Conservation (phyloP, 2,888 invertebrate species). For the Scaptomyza caliginosa region DNA sequence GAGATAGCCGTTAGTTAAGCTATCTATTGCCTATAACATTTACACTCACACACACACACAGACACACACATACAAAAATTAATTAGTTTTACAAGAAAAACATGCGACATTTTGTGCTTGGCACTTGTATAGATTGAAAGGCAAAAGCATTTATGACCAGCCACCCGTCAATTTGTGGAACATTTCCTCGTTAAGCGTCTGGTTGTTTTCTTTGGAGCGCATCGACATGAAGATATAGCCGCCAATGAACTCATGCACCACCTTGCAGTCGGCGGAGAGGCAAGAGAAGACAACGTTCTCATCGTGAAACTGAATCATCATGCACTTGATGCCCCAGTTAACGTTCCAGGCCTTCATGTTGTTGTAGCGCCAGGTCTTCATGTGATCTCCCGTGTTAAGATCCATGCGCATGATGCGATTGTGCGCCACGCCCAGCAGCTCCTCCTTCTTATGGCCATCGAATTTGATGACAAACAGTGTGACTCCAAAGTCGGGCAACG, state of each 20-base stretch:
- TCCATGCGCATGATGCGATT: slow-evolving; percentile 98
- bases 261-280: slow-evolving; percentile 98
- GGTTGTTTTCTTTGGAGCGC: slow-evolving; percentile 98
- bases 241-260: slow-evolving; percentile 98
- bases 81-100: slow-evolving; percentile 35
- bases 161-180: slow-evolving; percentile 99
- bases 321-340: slow-evolving; percentile 99
- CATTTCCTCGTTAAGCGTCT: slow-evolving; percentile 96
- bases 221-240: slow-evolving; percentile 99
- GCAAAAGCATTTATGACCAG: slow-evolving; percentile 86
- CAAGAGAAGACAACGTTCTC: slow-evolving; percentile 98
- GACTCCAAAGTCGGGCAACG: slow-evolving; percentile 97
- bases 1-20: slow-evolving; percentile 1
- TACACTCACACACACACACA: slow-evolving; percentile 44
- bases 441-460: slow-evolving; percentile 93
- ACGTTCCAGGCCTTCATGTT: slow-evolving; percentile 99
- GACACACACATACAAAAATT: slow-evolving; percentile 26
- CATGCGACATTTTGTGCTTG: slow-evolving; percentile 74
- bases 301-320: slow-evolving; percentile 99
- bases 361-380: slow-evolving; percentile 98
- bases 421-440: slow-evolving; percentile 95
- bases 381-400: slow-evolving; percentile 94
- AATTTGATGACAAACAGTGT: slow-evolving; percentile 97
- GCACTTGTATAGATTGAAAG: slow-evolving; percentile 52
- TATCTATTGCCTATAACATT: slow-evolving; percentile 54